A percentile compares a stretch with the other conserved stretches of the same genome.
phyloP scores from a whole-genome alignment of 2,797 vertebrate species.

The Chaunax sp. region DNA sequence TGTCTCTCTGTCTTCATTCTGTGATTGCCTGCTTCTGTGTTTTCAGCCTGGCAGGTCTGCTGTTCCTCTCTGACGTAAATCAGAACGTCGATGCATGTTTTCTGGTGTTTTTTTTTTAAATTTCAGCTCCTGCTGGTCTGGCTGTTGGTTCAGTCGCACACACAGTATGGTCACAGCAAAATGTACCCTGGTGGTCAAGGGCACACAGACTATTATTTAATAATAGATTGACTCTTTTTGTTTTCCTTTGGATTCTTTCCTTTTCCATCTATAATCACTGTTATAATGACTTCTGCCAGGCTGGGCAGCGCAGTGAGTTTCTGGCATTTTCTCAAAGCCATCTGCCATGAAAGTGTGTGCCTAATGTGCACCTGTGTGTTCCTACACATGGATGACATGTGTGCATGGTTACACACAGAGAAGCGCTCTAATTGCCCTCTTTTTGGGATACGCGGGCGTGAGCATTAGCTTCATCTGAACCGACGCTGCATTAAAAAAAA shows the following conservation, averaged over 20 bases:
- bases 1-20: slow-evolving; percentile 25
- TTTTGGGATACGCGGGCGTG: slow-evolving; percentile 55
- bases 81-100: slow-evolving; percentile 46
- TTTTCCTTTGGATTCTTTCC: slow-evolving; percentile 2
- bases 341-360: slow-evolving; percentile 70
- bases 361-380: slow-evolving; percentile 27
- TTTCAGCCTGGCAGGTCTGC: slow-evolving; percentile 68
- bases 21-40: slow-evolving; percentile 77
- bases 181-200: neutral
- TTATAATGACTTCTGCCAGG: slow-evolving; percentile 32
- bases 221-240: neutral
- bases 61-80: slow-evolving; percentile 71
- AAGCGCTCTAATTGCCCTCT: slow-evolving; percentile 76
- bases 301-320: slow-evolving; percentile 49
- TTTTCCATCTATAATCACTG: slow-evolving; percentile 25
- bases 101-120: too few relatives aligned
- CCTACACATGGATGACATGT: slow-evolving; percentile 4
- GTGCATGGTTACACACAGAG: slow-evolving; percentile 66
- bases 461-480: slow-evolving; percentile 64
- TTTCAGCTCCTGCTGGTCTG: slow-evolving; percentile 15
- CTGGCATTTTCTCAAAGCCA: slow-evolving; percentile 77
- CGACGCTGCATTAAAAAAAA: slow-evolving; percentile 35
- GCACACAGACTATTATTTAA: slow-evolving; percentile 11
- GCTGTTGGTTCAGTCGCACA: slow-evolving; percentile 3
- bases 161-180: slow-evolving; percentile 4